These are phyloP conservation scores for Tachina lurida DNA, from an alignment of 2,888 invertebrate genomes.

Conservation along the genomic window DNA sequence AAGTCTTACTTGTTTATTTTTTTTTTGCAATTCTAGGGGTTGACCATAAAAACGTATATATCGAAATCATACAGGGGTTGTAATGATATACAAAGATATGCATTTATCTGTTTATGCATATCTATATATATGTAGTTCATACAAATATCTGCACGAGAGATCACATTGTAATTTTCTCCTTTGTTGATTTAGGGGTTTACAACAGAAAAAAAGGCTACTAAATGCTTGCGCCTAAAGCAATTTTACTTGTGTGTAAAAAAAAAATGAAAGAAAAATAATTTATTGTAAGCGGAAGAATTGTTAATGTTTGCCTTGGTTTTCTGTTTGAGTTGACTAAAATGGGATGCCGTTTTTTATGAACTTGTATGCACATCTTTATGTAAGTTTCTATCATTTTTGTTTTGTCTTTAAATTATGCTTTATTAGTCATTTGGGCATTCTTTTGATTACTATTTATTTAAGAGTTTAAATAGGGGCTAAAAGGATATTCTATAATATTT, in stretches of 20 bases:
- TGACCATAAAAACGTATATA: constrained; percentile 16
- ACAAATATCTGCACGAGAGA: neutral
- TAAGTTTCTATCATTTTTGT: neutral
- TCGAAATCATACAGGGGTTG: neutral
- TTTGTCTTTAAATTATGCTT: constrained; percentile 78
- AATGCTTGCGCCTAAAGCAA: constrained; percentile 4
- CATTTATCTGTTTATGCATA: neutral
- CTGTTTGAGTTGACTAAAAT: constrained; percentile 73
- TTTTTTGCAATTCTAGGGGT: constrained; percentile 17
- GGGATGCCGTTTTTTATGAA: constrained; percentile 16
- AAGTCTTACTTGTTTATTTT: too few species aligned
- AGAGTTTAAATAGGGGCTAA: constrained; percentile 5
- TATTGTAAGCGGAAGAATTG: constrained; percentile 77
- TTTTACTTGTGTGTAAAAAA: constrained; percentile 56
- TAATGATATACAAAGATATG: neutral
- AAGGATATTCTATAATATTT: neutral
- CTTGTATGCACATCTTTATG: neutral
- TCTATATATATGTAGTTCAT: neutral
- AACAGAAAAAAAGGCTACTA: constrained; percentile 22
- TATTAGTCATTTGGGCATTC: constrained; percentile 79
- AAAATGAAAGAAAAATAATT: constrained; percentile 63
- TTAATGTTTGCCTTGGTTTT: constrained; percentile 11
- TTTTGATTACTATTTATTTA: constrained; percentile 33
- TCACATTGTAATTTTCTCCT: constrained; percentile 43
- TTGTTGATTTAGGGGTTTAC: constrained; percentile 33